These are phyloP conservation scores for Labeo calbasu DNA, from an alignment of 2,797 vertebrate genomes.

Conservation along the genomic window DNA sequence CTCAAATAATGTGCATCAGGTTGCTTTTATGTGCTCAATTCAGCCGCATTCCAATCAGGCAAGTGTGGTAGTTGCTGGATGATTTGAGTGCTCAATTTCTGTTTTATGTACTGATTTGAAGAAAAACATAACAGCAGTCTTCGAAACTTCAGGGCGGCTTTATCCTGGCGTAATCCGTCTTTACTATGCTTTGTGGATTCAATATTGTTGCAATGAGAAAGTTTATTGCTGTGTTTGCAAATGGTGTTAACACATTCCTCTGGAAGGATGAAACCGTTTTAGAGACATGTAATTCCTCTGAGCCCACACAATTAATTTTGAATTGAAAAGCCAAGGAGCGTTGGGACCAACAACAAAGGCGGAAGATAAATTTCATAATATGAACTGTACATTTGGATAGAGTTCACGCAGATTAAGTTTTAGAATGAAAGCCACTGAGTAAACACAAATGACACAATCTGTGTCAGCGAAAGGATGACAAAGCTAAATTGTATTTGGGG, in stretches of 20 bases:
- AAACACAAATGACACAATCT: slow-evolving; percentile 13
- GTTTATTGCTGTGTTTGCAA: slow-evolving; percentile 39
- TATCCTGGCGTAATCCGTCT: slow-evolving; percentile 7
- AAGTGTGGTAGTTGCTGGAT: slow-evolving; percentile 42
- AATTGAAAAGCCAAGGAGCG: slow-evolving; percentile 42
- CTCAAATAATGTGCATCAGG: slow-evolving; percentile 37
- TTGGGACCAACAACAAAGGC: slow-evolving; percentile 29
- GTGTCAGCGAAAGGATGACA: background rate
- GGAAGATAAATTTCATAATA: slow-evolving; percentile 12
- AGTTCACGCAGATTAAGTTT: slow-evolving; percentile 31
- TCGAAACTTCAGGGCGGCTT: slow-evolving; percentile 18
- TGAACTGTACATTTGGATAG: slow-evolving; percentile 21
- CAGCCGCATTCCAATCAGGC: slow-evolving; percentile 26
- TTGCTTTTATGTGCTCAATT: slow-evolving; percentile 46
- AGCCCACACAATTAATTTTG: slow-evolving; percentile 41
- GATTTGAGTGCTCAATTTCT: slow-evolving; percentile 41
- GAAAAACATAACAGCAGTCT: slow-evolving; percentile 7
- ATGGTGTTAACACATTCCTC: slow-evolving; percentile 28
- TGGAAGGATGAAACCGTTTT: slow-evolving; percentile 18
- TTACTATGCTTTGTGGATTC: slow-evolving; percentile 29
- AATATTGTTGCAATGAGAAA: slow-evolving; percentile 33
- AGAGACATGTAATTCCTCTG: slow-evolving; percentile 26
- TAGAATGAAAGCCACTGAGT: slow-evolving; percentile 5
- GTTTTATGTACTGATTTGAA: slow-evolving; percentile 44
- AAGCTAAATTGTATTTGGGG: slow-evolving; percentile 17